These are phyloP conservation scores for Scartelaos histophorus DNA, from an alignment of 2,113 vertebrate genomes.

Conservation along the genomic window DNA sequence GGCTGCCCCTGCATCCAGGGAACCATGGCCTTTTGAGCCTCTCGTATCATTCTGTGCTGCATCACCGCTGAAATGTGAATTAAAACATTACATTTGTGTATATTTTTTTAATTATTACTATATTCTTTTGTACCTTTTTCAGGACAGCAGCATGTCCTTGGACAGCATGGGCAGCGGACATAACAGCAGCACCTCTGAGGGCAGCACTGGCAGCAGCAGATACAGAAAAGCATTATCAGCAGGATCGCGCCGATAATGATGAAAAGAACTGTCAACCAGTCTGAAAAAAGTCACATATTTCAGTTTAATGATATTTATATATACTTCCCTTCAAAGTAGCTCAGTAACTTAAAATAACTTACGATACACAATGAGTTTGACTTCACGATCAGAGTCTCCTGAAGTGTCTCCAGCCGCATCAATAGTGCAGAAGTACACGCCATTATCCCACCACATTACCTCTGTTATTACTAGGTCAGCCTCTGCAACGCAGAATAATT, in stretches of 20 bases:
- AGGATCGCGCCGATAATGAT: slow-evolving; percentile 85
- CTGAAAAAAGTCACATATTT: slow-evolving; percentile 62
- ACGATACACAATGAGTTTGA: slow-evolving; percentile 93
- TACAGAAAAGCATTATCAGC: slow-evolving; percentile 82
- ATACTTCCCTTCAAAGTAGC: background rate
- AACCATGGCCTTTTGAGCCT: slow-evolving; percentile 77
- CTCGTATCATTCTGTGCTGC: slow-evolving; percentile 84
- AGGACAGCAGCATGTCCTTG: slow-evolving; percentile 91
- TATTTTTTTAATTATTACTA: background rate
- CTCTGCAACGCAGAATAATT: slow-evolving; percentile 66
- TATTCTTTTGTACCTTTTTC: slow-evolving; percentile 81
- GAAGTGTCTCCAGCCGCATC: slow-evolving; percentile 89
- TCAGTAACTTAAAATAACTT: slow-evolving; percentile 55
- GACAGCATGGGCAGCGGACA: slow-evolving; percentile 92
- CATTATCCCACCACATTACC: slow-evolving; percentile 99
- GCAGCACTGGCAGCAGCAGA: slow-evolving; percentile 98
- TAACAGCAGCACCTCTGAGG: slow-evolving; percentile 96
- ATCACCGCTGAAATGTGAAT: slow-evolving; percentile 79
- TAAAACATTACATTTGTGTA: background rate
- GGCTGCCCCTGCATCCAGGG: slow-evolving; percentile 88
- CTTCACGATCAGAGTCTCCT: slow-evolving; percentile 86
- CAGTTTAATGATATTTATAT: background rate
- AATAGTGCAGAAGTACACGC: slow-evolving; percentile 88
- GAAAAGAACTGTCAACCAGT: slow-evolving; percentile 92
- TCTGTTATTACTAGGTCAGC: slow-evolving; percentile 92